A percentile compares a stretch with the other conserved stretches of the same genome.
Conservation (phyloP, 53 echinoderm and acorn worm genomes). For the Paelopatides confundens region DNA sequence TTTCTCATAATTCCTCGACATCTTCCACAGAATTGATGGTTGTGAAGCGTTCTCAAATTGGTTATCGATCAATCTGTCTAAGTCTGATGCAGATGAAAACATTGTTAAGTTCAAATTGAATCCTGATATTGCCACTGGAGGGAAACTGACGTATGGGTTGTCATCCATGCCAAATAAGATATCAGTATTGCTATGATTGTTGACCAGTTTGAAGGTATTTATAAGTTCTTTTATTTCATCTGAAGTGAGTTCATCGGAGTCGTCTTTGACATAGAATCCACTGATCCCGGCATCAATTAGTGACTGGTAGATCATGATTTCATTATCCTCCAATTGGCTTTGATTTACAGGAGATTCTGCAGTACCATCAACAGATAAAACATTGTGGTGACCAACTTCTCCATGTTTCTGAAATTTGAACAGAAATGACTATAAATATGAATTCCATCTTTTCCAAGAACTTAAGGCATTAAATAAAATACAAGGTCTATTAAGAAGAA, state of each 20-base stretch:
- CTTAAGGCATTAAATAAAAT: no score
- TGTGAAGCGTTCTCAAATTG: neutral
- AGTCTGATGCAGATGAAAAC: neutral
- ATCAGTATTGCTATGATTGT: neutral
- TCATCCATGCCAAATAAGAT: slow-evolving; percentile 3
- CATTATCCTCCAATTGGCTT: no score
- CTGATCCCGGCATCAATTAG: neutral
- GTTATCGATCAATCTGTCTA: neutral
- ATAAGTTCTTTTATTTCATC: neutral
- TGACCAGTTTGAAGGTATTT: neutral
- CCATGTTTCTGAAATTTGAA: no score
- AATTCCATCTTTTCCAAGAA: no score
- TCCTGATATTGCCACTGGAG: neutral
- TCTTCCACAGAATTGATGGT: neutral
- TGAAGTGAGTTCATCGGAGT: neutral
- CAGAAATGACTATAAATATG: no score
- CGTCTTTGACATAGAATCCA: neutral
- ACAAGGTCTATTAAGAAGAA: no score
- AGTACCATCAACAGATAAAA: no score
- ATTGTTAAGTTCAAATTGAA: neutral
- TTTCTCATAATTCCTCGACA: neutral
- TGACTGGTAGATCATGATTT: neutral
- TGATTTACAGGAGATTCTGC: no score
- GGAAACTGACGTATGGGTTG: neutral
- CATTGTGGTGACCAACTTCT: no score